Conservation (phyloP, 2,888 invertebrate species). For the Crioceris asparagi region DNA sequence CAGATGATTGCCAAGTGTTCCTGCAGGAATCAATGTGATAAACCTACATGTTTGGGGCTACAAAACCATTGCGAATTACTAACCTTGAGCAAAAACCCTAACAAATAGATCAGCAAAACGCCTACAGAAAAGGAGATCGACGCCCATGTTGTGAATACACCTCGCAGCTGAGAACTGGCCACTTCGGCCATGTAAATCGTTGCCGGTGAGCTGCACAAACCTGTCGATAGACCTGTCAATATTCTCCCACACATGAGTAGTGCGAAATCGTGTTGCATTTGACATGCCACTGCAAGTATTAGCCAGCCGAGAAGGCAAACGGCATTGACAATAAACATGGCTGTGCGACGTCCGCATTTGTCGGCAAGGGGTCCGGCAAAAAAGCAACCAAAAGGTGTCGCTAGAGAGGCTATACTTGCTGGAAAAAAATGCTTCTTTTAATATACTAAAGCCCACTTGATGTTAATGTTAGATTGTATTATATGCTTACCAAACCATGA, state of each 20-base stretch:
- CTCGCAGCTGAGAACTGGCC: slow-evolving; percentile 37
- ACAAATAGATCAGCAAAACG: slow-evolving; percentile 42
- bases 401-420: slow-evolving; percentile 46
- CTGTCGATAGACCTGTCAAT: slow-evolving; percentile 41
- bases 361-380: slow-evolving; percentile 42
- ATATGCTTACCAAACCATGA: slow-evolving; percentile 52
- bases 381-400: slow-evolving; percentile 45
- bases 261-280: slow-evolving; percentile 25
- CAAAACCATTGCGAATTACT: slow-evolving; percentile 10
- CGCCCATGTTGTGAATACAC: slow-evolving; percentile 45
- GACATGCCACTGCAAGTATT: slow-evolving; percentile 37
- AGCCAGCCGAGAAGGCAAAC: slow-evolving; percentile 44
- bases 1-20: slow-evolving; percentile 40
- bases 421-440: slow-evolving; percentile 23
- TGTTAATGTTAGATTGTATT: slow-evolving; percentile 9
- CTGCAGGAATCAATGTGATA: slow-evolving; percentile 32
- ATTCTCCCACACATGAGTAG: slow-evolving; percentile 40
- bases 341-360: slow-evolving; percentile 41
- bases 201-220: slow-evolving; percentile 44
- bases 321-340: slow-evolving; percentile 39
- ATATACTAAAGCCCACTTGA: background rate
- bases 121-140: slow-evolving; percentile 43
- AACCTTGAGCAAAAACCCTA: slow-evolving; percentile 42
- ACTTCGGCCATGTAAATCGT: slow-evolving; percentile 47
- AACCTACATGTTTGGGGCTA: background rate